Conservation (phyloP, 2,113 vertebrate genomes). For the Promerops cafer region DNA sequence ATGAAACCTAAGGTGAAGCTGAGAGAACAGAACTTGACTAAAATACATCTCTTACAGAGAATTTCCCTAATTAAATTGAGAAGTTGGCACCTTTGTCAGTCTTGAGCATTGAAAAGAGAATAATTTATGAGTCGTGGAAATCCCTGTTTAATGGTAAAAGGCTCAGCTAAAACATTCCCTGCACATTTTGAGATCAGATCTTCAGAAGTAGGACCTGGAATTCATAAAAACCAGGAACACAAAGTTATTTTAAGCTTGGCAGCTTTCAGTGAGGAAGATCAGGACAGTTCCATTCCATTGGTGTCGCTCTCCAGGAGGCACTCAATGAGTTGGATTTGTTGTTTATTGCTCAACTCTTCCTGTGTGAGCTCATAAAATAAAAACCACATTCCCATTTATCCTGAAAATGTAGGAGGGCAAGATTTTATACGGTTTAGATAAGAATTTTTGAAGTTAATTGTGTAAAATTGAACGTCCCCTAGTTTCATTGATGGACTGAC, state of each 20-base stretch:
- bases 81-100: neutral
- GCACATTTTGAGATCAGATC: neutral
- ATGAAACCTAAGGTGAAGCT: neutral
- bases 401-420: neutral
- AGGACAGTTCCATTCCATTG: neutral
- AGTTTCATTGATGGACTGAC: accelerated
- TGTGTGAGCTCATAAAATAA: neutral
- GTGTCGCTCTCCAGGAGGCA: neutral
- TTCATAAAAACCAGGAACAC: neutral
- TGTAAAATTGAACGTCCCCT: neutral
- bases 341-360: neutral
- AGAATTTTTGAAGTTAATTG: neutral
- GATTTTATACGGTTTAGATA: neutral
- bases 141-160: neutral
- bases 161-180: neutral
- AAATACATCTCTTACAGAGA: neutral
- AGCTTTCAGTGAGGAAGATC: neutral
- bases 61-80: constrained; percentile 25
- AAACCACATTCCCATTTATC: neutral
- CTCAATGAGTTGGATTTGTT: neutral
- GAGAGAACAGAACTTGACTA: neutral
- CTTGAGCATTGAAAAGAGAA: neutral
- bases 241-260: neutral
- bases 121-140: neutral
- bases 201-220: neutral